Evolutionary conservation across 2,888 invertebrate species (phyloP).

Genomic region (Steinernema carpocapsae): DNA sequence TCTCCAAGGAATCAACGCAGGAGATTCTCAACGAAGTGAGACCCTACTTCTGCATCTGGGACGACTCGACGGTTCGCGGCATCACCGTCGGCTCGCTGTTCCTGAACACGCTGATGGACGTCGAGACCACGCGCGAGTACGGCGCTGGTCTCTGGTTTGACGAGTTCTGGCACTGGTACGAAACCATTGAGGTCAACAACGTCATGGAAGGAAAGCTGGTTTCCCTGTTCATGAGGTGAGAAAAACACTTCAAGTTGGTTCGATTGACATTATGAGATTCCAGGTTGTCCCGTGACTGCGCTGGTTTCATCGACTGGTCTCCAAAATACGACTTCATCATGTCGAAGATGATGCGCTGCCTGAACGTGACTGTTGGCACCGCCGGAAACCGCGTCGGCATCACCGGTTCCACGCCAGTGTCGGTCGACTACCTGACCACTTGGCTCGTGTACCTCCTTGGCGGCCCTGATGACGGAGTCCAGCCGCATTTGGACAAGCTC

Average conservation of each 20-base stretch:
- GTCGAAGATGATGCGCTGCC: slow-evolving; percentile 70
- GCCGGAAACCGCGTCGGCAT: not conserved
- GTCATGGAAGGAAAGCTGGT: slow-evolving; percentile 72
- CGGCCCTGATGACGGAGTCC: slow-evolving; percentile 51
- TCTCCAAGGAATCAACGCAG: slow-evolving; percentile 78
- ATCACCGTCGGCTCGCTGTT: slow-evolving; percentile 79
- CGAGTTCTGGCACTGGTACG: slow-evolving; percentile 71
- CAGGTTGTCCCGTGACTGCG: slow-evolving; percentile 56
- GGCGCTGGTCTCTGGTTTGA: slow-evolving; percentile 71
- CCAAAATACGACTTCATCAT: slow-evolving; percentile 78
- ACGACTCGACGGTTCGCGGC: slow-evolving; percentile 70
- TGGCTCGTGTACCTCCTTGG: slow-evolving; percentile 61
- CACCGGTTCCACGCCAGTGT: not conserved
- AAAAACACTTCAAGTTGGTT: not conserved
- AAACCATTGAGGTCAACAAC: slow-evolving; percentile 69
- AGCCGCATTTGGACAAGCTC: slow-evolving; percentile 76
- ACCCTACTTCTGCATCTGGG: slow-evolving; percentile 81
- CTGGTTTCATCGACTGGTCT: slow-evolving; percentile 81
- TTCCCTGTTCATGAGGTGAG: slow-evolving; percentile 79
- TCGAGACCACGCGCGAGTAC: slow-evolving; percentile 47
- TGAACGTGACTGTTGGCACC: slow-evolving; percentile 49
- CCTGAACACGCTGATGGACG: slow-evolving; percentile 77
- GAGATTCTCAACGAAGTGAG: slow-evolving; percentile 83
- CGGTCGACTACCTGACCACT: slow-evolving; percentile 44
- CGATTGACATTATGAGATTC: slow-evolving; percentile 22